Evolutionary conservation across 2,888 invertebrate genomes (phyloP), one percentile per base, ranked within the genome.

Genomic region (Stegophylla sp.): DNA sequence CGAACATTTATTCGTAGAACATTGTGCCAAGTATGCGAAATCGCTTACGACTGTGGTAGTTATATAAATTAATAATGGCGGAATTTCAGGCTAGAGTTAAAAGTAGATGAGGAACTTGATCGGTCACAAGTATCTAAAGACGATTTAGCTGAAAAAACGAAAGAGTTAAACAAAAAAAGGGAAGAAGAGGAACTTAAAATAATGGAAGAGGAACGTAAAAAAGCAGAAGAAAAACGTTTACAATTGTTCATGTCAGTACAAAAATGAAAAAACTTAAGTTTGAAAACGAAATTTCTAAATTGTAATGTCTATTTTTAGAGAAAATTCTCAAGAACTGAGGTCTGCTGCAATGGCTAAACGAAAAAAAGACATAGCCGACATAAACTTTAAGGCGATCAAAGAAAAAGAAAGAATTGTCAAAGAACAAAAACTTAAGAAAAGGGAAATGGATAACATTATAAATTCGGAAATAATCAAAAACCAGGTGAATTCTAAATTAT

Each of bases 1-100:
- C 9, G 76, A 76, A 67, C 66, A 76, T 66, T 66, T 76, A 26
- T 76, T 76, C 26, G 9, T 26, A 26, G 76, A 76, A 56, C n/a
- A 64, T n/a, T 1, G n/a, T n/a, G 17, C 23, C 17, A 66, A 64
- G 76, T 76, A 43, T 17, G 64, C 15, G 61, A 5, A 34, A 34
- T 1, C 13, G 4, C 56, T 41, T 56, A 34, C 7, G 7, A 34
- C 34, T 34, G 3, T 7, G 34, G 34, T 34, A 34, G 7, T 34
- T 5, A 34, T 34, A 34, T n/a, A n/a, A n/a, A 34, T 3, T 34
- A 7, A 34, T 34, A 34, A 34, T 7, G 3, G 7, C 34, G 3
- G 34, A 34, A 41, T 20, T 53, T 41, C 64, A 76, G 76, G 41
- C 53, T 43, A 28, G 76, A 76, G 43, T 17, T 53, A n/a, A 56